phyloP scores from a whole-genome alignment of 2,113 vertebrate genomes.

The Poeciliopsis retropinna region DNA sequence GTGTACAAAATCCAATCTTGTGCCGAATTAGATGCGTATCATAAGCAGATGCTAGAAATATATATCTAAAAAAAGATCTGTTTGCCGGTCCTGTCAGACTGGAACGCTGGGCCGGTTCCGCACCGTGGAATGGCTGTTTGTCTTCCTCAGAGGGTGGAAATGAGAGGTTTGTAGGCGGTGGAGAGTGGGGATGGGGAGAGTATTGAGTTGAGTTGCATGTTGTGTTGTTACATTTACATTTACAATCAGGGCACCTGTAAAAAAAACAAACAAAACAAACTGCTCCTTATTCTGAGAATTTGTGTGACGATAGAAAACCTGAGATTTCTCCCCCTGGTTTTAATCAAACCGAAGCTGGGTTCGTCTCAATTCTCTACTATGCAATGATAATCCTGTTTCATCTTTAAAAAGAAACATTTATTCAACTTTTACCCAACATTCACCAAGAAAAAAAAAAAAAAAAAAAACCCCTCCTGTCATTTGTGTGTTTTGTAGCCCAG shows the following conservation, averaged over 20 bases:
- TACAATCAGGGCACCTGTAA: constrained; percentile 22
- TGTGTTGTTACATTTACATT: constrained; percentile 43
- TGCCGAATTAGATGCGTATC: constrained; percentile 45
- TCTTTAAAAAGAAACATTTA: not conserved
- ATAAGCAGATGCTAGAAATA: constrained; percentile 35
- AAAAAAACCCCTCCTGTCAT: not conserved
- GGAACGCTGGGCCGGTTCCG: not conserved
- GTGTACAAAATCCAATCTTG: constrained; percentile 40
- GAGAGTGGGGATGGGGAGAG: constrained; percentile 18
- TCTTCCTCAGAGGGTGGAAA: constrained; percentile 58
- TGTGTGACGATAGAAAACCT: not conserved
- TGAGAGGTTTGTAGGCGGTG: constrained; percentile 74
- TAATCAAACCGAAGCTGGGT: constrained; percentile 25
- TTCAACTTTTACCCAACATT: not conserved
- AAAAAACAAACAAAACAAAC: not conserved
- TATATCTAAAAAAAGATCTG: constrained; percentile 8
- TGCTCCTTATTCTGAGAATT: not conserved
- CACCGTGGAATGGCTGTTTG: constrained; percentile 28
- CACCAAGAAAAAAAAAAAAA: not conserved
- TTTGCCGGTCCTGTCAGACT: constrained; percentile 19
- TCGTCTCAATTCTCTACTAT: constrained; percentile 23
- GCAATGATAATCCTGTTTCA: not conserved
- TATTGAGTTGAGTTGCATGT: constrained; percentile 73
- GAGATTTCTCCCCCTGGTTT: constrained; percentile 28
- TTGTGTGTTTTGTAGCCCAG: constrained; percentile 59